phyloP scores from a whole-genome alignment of 2,113 vertebrate species.

The Sinosuthora webbiana region DNA sequence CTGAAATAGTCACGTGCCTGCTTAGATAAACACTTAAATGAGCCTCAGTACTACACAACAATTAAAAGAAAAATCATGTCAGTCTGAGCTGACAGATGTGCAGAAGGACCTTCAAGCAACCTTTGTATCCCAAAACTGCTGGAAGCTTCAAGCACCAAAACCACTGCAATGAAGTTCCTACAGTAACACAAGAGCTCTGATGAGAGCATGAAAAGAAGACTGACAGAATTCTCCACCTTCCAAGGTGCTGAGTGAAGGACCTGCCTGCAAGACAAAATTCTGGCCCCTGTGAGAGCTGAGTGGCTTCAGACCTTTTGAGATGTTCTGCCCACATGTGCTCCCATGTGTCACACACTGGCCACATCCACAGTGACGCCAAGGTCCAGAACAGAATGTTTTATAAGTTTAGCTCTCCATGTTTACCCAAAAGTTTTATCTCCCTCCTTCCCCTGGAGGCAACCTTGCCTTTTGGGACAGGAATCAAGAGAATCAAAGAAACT shows the following conservation, averaged over 20 bases:
- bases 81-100: background rate
- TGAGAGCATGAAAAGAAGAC: background rate
- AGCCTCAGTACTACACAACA: background rate
- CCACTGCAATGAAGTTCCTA: background rate
- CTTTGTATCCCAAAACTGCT: background rate
- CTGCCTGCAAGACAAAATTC: background rate
- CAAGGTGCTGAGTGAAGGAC: background rate
- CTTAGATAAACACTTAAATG: background rate
- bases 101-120: background rate
- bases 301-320: background rate
- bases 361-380: background rate
- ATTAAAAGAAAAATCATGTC: background rate
- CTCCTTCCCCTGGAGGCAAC: background rate
- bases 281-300: background rate
- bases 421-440: background rate
- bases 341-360: background rate
- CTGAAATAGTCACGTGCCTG: background rate
- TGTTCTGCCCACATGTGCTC: background rate
- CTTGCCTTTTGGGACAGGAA: background rate
- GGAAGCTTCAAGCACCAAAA: background rate
- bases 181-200: background rate
- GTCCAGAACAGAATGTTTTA: constrained; percentile 10
- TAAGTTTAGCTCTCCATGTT: background rate
- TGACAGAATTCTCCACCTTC: background rate
- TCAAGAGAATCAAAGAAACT: background rate